Conservation (phyloP, 2,797 vertebrate species). For the Anguilla megastoma region DNA sequence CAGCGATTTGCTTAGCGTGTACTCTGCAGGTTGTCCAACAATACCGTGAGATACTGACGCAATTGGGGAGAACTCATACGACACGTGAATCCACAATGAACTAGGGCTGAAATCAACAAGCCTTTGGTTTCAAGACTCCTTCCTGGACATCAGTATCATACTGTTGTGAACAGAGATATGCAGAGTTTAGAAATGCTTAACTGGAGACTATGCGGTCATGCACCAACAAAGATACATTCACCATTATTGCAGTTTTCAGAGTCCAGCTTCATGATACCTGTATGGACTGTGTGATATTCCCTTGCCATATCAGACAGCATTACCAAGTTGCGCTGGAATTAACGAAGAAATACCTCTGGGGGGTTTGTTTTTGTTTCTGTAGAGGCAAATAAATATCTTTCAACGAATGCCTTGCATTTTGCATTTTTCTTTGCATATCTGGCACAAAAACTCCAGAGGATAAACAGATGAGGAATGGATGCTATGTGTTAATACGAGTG, state of each 20-base stretch:
- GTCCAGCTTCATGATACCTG: background rate
- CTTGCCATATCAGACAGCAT: background rate
- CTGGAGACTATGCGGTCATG: background rate
- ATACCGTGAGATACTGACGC: background rate
- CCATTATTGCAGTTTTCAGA: background rate
- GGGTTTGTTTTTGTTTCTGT: background rate
- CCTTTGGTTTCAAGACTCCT: background rate
- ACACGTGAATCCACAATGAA: background rate
- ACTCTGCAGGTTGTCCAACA: background rate
- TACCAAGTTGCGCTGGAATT: slow-evolving; percentile 3
- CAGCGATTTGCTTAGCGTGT: background rate
- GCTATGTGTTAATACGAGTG: slow-evolving; percentile 11
- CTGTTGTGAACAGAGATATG: background rate
- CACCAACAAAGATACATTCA: background rate
- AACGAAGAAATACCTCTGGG: slow-evolving; percentile 11
- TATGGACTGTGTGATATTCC: no score
- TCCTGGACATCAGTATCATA: background rate
- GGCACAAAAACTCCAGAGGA: background rate
- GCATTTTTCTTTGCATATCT: slow-evolving; percentile 4
- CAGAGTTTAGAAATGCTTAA: background rate
- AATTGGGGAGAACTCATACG: background rate
- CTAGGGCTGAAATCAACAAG: background rate
- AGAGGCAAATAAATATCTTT: background rate
- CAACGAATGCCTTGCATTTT: slow-evolving; percentile 6
- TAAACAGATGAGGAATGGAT: background rate